A percentile compares a stretch with the other conserved stretches of the same genome.
These are phyloP conservation scores for Pachypeltis micranthus DNA, from an alignment of 1,140 invertebrate genomes.

Conservation along the genomic window DNA sequence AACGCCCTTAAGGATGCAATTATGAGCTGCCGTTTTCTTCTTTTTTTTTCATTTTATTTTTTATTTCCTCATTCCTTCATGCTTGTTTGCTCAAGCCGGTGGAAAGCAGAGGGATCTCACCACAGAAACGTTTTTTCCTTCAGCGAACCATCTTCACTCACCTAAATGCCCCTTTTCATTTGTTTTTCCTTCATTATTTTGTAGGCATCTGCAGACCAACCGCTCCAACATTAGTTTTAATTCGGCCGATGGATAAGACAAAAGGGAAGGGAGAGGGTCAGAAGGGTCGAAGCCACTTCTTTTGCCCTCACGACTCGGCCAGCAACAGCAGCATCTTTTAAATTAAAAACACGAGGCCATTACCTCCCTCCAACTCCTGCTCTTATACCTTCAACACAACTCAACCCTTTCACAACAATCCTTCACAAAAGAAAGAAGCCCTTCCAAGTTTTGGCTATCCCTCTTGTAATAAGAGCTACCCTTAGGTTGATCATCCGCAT, in stretches of 20 bases:
- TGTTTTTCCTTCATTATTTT: background rate
- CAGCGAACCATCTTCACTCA: too few species aligned
- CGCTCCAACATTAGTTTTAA: background rate
- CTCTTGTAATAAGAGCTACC: background rate
- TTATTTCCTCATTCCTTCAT: background rate
- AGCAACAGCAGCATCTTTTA: background rate
- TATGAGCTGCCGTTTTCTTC: too few species aligned
- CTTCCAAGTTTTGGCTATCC: background rate
- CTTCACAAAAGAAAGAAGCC: background rate
- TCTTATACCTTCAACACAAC: background rate
- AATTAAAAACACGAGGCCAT: background rate
- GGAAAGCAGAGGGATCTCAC: too few species aligned
- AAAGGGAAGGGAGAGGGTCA: background rate
- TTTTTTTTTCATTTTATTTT: background rate
- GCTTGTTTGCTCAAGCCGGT: too few species aligned
- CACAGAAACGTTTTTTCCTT: too few species aligned
- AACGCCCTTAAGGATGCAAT: too few species aligned
- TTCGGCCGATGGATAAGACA: background rate
- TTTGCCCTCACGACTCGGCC: background rate
- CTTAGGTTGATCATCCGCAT: background rate
- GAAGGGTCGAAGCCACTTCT: too few species aligned
- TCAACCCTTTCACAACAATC: background rate
- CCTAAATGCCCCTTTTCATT: too few species aligned
- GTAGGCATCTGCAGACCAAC: too few species aligned
- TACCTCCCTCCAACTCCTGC: background rate